Evolutionary conservation across 1,140 invertebrate genomes (phyloP), one percentile per base, ranked within the genome.

Genomic region (Euura lappo): DNA sequence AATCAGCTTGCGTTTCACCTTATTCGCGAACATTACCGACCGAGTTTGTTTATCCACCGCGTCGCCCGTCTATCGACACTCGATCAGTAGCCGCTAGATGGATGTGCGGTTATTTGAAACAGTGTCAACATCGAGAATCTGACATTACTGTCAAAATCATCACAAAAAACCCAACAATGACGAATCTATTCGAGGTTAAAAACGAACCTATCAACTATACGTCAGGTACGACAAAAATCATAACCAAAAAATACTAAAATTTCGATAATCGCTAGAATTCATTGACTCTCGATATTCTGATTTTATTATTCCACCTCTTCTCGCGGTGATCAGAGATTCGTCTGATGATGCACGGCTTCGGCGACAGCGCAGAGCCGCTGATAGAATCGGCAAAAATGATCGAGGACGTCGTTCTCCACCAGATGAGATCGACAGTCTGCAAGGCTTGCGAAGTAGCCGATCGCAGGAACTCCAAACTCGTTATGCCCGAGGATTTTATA

Each of bases 311-410:
- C 28, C 28, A 28, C 1, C 28, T 28, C 28, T 28, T 0, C 3
- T 51, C 76, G 74, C 13, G 80, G 28, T 85, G 74, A 81, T 68
- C 79, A 80, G 91, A 92, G 79, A 91, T 92, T 68, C 88, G 89
- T 73, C 85, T 87, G 74, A 92, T 92, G 91, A 91, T 92, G 91
- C 89, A 91, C 85, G 91, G 91, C 1, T 90, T 92, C 82, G 91
- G 91, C 3, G 91, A 93, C 75, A 89, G 89, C 71, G 81, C 86
- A 5, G 87, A 89, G 51, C 91, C 91, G 0, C 75, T 91, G 5
- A 73, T 87, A 1, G 90, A 91, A 77, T 90, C 91, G 6, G 91
- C 91, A 2, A 86, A 87, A 68, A 82, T 92, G 44, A 89, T 92
- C 44, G 91, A 92, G 76, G 89, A 90, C 42, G 88, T 92, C 66